phyloP scores from a whole-genome alignment of 1,140 invertebrate genomes.

The Potamilus streckersoni region DNA sequence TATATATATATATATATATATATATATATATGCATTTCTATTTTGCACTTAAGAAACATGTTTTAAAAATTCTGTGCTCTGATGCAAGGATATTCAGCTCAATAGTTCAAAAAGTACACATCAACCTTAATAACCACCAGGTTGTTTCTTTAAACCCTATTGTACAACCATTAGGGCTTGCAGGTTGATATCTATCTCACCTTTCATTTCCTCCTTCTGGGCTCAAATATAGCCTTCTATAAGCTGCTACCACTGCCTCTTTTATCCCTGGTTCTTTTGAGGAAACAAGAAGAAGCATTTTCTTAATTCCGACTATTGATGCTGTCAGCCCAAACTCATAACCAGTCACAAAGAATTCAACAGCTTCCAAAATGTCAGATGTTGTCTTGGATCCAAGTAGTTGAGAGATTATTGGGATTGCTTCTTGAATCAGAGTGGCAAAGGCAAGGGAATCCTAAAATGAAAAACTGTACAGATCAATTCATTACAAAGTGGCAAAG shows the following conservation, averaged over 20 bases:
- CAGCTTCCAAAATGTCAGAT: conserved; percentile 85
- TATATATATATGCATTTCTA: no score
- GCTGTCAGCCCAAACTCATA: conserved; percentile 82
- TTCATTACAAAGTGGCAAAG: neutral
- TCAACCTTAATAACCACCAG: no score
- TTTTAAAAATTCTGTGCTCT: no score
- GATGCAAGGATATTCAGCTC: no score
- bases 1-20: no score
- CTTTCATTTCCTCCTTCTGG: conserved; percentile 54
- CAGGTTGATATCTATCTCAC: conserved; percentile 20
- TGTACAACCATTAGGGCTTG: no score
- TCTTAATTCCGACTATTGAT: conserved; percentile 77
- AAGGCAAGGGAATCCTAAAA: conserved; percentile 77
- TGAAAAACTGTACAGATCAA: neutral
- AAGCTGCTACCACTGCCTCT: conserved; percentile 75
- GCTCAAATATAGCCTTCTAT: conserved; percentile 75
- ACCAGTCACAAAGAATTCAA: conserved; percentile 82
- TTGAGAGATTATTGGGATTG: conserved; percentile 78
- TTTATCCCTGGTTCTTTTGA: conserved; percentile 76
- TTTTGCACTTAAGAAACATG: no score
- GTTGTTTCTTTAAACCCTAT: neutral
- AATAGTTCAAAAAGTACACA: no score
- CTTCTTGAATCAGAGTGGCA: conserved; percentile 75
- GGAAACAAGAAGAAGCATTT: conserved; percentile 83
- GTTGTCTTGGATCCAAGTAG: conserved; percentile 81